These are phyloP conservation scores for Syngnathus typhle DNA, from an alignment of 2,113 vertebrate species.

Conservation along the genomic window DNA sequence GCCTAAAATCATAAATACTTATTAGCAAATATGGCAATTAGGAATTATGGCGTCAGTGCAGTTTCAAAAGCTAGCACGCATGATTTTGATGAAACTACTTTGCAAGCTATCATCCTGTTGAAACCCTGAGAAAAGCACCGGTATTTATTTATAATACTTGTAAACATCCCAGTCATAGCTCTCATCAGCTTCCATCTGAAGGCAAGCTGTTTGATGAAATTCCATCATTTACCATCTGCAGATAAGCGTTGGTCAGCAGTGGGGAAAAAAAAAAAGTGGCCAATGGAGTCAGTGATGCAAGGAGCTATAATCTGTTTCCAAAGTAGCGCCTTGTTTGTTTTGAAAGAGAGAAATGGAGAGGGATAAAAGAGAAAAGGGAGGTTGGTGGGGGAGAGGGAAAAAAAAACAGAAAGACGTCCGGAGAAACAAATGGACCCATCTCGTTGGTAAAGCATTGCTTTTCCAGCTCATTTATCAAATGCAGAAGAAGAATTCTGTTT, in stretches of 20 bases:
- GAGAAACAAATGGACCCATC: slow-evolving; percentile 72
- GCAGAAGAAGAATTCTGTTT: slow-evolving; percentile 78
- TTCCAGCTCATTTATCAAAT: slow-evolving; percentile 74
- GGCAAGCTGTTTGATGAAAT: slow-evolving; percentile 55
- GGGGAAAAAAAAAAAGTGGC: slow-evolving; percentile 52
- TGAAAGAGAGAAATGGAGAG: slow-evolving; percentile 59
- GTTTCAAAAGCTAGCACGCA: neutral
- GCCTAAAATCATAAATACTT: too few species aligned
- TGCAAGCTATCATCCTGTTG: neutral
- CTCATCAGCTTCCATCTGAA: slow-evolving; percentile 40
- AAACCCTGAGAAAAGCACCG: neutral
- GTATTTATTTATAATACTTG: slow-evolving; percentile 19
- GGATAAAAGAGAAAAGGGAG: slow-evolving; percentile 51
- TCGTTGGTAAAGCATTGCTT: slow-evolving; percentile 60
- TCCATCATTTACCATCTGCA: slow-evolving; percentile 64
- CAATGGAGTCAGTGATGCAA: slow-evolving; percentile 70
- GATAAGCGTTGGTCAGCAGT: slow-evolving; percentile 65
- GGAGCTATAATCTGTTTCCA: slow-evolving; percentile 70
- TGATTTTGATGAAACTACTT: neutral
- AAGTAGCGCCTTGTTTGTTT: slow-evolving; percentile 62
- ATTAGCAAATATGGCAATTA: neutral
- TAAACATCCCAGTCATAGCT: slow-evolving; percentile 28
- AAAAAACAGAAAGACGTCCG: slow-evolving; percentile 40
- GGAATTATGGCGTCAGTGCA: neutral
- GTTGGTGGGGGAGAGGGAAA: slow-evolving; percentile 2